Evolutionary conservation across 2,113 vertebrate species (phyloP).

Genomic region (Gymnarchus niloticus): DNA sequence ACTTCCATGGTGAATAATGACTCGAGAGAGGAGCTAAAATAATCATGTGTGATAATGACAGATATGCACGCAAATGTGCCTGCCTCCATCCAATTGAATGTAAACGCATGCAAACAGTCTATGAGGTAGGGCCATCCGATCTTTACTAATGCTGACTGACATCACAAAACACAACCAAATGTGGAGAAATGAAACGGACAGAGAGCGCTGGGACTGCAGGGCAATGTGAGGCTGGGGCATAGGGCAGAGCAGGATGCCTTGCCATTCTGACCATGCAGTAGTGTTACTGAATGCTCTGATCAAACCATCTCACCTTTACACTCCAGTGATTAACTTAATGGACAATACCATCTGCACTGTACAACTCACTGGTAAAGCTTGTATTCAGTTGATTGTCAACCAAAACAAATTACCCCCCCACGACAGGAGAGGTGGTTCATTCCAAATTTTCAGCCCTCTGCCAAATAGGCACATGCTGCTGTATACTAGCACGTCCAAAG

Average conservation of each 20-base stretch:
- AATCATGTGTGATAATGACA: background rate
- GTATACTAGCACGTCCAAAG: background rate
- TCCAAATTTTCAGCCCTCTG: background rate
- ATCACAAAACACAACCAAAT: background rate
- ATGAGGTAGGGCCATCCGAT: background rate
- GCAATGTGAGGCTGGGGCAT: too few relatives aligned
- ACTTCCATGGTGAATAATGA: background rate
- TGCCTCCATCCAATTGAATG: background rate
- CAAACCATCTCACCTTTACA: conserved; percentile 13
- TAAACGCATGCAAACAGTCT: background rate
- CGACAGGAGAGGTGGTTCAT: conserved; percentile 42
- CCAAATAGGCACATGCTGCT: background rate
- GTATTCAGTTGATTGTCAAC: conserved; percentile 72
- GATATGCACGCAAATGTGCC: background rate
- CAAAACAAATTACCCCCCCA: conserved; percentile 50
- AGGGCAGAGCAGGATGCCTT: background rate
- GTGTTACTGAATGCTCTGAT: background rate
- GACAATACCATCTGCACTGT: conserved; percentile 51
- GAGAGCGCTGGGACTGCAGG: background rate
- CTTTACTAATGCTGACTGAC: background rate
- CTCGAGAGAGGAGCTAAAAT: background rate
- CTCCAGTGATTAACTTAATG: conserved; percentile 42
- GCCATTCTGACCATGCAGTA: background rate
- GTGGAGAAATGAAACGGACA: background rate
- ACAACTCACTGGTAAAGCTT: conserved; percentile 38